Base-by-base conservation (phyloP, 2,888 invertebrate species). In the Caenorhabditis zanzibari region DNA sequence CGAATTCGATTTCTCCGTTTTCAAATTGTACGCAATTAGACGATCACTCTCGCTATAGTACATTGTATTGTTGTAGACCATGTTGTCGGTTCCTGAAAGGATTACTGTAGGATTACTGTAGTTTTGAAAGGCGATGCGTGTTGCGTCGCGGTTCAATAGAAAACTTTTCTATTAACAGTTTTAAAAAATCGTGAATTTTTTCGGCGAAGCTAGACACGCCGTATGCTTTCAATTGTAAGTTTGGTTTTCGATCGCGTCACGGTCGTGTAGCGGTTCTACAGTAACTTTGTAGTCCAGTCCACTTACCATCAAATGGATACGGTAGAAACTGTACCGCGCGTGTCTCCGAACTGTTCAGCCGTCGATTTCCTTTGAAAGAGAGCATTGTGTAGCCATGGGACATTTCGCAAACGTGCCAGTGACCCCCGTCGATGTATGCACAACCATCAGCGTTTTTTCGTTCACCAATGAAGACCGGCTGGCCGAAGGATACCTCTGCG, bases 351-450 rank as follows among this genome's bases (percentile, higher is more conserved):
- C 71, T 54, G 35, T 86, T 86, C 64, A 86, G 26, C 22, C 69
- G 38, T 44, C 83, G 56, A 19, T 64, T 69, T 24, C 82, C 80
- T 28, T 72, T 77, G 56, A 85, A 88, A 7, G 79, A 69, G 1
- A 86, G 82, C 41, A 88, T 75, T 32, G 81, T 88, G 64, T 88
- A 88, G 6, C 88, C 88, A 52, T 85, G 84, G 10, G 85, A 82
- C 59, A 80, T 71, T 47, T 88, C 85, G n/a, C 84, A 85, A 10
- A 86, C 63, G 59, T 82, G 83, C 88, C 88, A 86, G 22, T 66
- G 59, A 3, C 56, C 74, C 5, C 86, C 86, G 49, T 85, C 85
- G 26, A 81, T 24, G 44, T 81, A 81, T 0, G 85, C 86, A 35
- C 85, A 82, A 12, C 84, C 83, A n/a, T 79, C 80, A 3, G 72